These are phyloP conservation scores for Hemiscyllium ocellatum DNA, from an alignment of 2,113 vertebrate genomes.

Conservation along the genomic window DNA sequence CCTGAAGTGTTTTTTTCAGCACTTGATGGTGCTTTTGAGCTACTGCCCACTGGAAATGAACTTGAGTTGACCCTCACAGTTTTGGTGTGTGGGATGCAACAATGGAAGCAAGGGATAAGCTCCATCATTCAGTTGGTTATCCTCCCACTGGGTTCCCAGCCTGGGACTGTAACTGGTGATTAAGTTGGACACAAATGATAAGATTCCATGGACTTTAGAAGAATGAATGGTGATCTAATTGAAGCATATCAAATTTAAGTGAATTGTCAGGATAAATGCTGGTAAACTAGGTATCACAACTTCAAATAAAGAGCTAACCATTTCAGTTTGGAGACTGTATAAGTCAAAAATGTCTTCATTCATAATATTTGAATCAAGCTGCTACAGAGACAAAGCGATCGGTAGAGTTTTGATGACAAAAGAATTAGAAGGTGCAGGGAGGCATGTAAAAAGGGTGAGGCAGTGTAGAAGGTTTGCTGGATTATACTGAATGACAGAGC, in stretches of 20 bases:
- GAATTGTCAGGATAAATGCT: background rate
- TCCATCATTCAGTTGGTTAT: background rate
- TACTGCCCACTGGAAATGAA: background rate
- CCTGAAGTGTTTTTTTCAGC: background rate
- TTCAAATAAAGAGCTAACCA: background rate
- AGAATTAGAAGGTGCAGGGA: no score
- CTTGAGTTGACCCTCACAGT: background rate
- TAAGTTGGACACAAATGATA: background rate
- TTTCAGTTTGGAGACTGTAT: no score
- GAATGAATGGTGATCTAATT: background rate
- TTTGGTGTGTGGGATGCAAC: background rate
- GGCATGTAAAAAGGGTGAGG: no score
- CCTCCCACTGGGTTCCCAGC: background rate
- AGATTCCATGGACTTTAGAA: background rate
- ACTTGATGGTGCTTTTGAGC: background rate
- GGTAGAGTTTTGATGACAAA: no score
- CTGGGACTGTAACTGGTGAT: background rate
- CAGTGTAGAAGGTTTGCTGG: no score
- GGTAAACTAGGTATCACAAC: background rate
- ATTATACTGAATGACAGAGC: no score
- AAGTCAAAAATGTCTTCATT: no score
- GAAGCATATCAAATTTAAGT: background rate
- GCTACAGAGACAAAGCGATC: no score
- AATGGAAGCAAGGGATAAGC: background rate
- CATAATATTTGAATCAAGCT: no score